Evolutionary conservation across 2,888 invertebrate species (phyloP).

Genomic region (Axea sp.): DNA sequence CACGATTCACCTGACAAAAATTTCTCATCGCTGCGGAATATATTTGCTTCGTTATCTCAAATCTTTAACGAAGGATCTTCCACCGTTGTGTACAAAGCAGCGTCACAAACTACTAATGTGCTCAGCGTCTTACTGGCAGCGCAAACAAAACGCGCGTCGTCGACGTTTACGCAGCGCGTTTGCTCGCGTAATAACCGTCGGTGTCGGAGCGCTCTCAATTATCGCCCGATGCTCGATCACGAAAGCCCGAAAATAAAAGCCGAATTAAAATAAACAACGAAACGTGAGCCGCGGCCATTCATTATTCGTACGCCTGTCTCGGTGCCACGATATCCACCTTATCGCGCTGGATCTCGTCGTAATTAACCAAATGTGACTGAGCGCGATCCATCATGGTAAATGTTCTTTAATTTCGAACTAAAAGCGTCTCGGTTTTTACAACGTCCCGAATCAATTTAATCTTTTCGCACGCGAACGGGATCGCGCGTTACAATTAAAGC

Average conservation of each 20-base stretch:
- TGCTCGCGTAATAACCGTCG: slow-evolving; percentile 20
- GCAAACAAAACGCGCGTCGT: slow-evolving; percentile 21
- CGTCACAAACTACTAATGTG: slow-evolving; percentile 19
- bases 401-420: slow-evolving; percentile 39
- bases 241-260: neutral
- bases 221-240: no score
- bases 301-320: slow-evolving; percentile 39
- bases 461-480: no score
- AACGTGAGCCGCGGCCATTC: slow-evolving; percentile 8
- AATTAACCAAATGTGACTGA: slow-evolving; percentile 45
- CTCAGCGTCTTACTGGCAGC: slow-evolving; percentile 40
- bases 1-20: no score
- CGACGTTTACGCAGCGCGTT: slow-evolving; percentile 2
- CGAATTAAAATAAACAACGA: slow-evolving; percentile 21
- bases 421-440: slow-evolving; percentile 36
- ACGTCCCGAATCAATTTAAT: slow-evolving; percentile 34
- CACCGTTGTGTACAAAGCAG: slow-evolving; percentile 21
- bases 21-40: no score
- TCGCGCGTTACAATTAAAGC: slow-evolving; percentile 32
- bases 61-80: no score
- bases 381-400: slow-evolving; percentile 43
- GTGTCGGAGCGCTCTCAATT: slow-evolving; percentile 12
- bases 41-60: no score
- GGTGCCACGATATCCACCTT: slow-evolving; percentile 30
- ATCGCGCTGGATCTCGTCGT: slow-evolving; percentile 36